Evolutionary conservation across 2,888 invertebrate species (phyloP), one percentile per base, ranked within the genome.

Genomic region (Drosophila algonquin): DNA sequence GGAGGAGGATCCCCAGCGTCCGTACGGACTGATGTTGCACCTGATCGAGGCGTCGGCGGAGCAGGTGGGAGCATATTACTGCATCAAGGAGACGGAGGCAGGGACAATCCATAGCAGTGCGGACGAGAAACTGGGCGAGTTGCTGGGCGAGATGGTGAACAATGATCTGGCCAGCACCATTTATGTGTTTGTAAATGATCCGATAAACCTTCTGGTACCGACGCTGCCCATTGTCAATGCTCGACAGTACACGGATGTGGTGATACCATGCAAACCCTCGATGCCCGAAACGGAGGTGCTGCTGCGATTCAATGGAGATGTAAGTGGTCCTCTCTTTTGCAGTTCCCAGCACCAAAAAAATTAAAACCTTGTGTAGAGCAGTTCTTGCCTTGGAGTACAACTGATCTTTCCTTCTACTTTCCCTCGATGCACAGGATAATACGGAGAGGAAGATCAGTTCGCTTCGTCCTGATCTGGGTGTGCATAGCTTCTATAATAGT

Each of bases 261-360:
- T 93, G 0, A 93, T 95, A 76, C 95, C 95, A 24, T 95, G 95
- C 82, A 93, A 94, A 53, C 95, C 95, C 6, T 94, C 95, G 1
- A 93, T 94, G 53, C 95, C 95, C 2, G 91, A 93, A 64, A 92
- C 94, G 2, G 90, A 92, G 18, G 94, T 95, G 1, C 75, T 91
- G 48, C 87, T 94, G 8, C 88, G 81, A 16, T 87, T 91, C 16
- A 92, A 90, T 63, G 89, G 90, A 40, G 89, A 92, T 89, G 93
- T 93, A 89, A 79, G 85, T 63, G 18, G 16, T n/a, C 10, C 16
- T 14, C 7, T 7, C 45, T n/a, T n/a, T 0, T 21, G 40, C 10
- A 9, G 21, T 30, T 8, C 10, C 4, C n/a, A 2, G 10, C 45
- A 14, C 7, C 40, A 7, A 2, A 14, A 40, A 40, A n/a, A 35